Evolutionary conservation across 2,797 vertebrate species (phyloP), one percentile per base, ranked within the genome.

Genomic region (Eremophila alpestris): DNA sequence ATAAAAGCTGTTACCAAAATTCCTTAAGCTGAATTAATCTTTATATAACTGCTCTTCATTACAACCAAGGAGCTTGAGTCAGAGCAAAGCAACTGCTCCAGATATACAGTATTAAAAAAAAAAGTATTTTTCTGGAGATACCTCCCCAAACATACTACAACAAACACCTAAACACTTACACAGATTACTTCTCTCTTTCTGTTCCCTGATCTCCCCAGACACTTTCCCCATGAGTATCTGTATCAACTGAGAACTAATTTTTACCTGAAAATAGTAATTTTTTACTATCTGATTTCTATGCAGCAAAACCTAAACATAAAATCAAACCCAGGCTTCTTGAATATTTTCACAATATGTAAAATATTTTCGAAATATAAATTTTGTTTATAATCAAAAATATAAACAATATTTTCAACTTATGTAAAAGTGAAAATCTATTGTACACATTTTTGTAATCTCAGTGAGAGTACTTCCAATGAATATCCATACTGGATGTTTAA

Each of bases 101-200:
- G 9, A 81, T 14, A 62, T 7, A 19, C 2, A 4, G 13, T 30
- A 58, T 19, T 27, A 5, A 29, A 67, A 64, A 17, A 34, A 19
- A 11, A 22, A 29, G 3, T 26, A 2, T 63, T 40, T 40, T 56
- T 18, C 3, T 16, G 34, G 24, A 49, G 29, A 77, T 71, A 48
- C 5, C 8, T 51, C 24, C 24, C 24, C 24, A 56, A 9, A 83
- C 2, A 70, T 5, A 55, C 7, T 4, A 43, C 34, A 85, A 74
- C 1, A 41, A 30, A 41, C 13, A 30, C 13, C 38, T 27, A 2
- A 68, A 24, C 10, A 52, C 13, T 51, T 30, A 1, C 0, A 15
- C 2, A 27, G 5, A 87, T 29, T 46, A 51, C 5, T 45, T 48
- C 23, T 60, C 30, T 69, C 41, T 32, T 49, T 8, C n/a, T 34